These are phyloP conservation scores for Ptychochromis oligacanthus DNA, from an alignment of 2,113 vertebrate genomes.

Conservation along the genomic window DNA sequence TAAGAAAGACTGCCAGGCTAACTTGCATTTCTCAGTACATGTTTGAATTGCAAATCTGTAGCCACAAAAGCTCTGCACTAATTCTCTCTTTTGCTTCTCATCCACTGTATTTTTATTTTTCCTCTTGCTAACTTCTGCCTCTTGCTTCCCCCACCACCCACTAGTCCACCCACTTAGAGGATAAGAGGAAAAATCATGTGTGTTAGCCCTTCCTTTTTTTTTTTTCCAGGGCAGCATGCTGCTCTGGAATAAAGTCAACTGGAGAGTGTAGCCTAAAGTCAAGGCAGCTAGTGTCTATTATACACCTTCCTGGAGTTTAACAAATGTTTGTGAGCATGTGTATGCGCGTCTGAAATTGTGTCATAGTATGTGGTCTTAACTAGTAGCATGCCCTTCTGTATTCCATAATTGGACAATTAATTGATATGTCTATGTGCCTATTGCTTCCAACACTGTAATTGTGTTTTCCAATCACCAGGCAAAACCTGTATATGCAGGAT, in stretches of 20 bases:
- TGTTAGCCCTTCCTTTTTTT: constrained; percentile 51
- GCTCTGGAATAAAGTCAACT: constrained; percentile 66
- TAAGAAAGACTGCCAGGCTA: constrained; percentile 52
- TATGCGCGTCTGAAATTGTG: not conserved
- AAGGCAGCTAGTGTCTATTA: constrained; percentile 46
- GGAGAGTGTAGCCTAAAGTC: constrained; percentile 56
- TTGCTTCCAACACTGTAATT: constrained; percentile 27
- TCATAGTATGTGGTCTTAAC: not conserved
- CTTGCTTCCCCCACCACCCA: constrained; percentile 42
- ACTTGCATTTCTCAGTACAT: constrained; percentile 35
- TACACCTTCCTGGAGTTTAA: constrained; percentile 21
- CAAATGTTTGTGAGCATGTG: not conserved
- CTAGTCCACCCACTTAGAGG: constrained; percentile 66
- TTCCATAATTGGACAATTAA: constrained; percentile 3
- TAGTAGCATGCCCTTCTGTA: not conserved
- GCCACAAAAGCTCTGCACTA: constrained; percentile 39
- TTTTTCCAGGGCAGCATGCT: constrained; percentile 56
- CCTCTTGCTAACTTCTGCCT: constrained; percentile 47
- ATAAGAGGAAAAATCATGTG: constrained; percentile 74
- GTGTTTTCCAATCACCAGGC: constrained; percentile 69
- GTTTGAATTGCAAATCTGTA: constrained; percentile 62
- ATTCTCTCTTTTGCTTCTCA: constrained; percentile 39
- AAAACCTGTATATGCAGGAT: constrained; percentile 84
- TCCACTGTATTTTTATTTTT: constrained; percentile 55
- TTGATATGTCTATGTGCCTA: not conserved